Percentiles rank a stretch among this genome's conserved stretches.
phyloP scores from a whole-genome alignment of 2,113 vertebrate genomes.

The Oncorhynchus mykiss region DNA sequence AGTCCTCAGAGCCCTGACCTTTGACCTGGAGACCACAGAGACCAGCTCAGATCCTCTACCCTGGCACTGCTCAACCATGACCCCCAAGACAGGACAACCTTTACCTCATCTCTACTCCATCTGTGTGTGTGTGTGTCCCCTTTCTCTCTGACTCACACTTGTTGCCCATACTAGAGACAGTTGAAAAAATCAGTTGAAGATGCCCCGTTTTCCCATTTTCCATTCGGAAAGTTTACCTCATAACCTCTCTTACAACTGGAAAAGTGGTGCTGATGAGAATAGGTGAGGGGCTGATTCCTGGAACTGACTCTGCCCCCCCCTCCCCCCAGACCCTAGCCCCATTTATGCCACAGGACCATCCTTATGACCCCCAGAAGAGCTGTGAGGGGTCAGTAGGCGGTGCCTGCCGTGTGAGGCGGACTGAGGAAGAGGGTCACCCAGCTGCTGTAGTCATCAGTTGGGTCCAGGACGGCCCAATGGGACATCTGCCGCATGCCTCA shows the following conservation, averaged over 20 bases:
- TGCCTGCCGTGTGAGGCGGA: conserved; percentile 8
- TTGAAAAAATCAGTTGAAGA: conserved; percentile 6
- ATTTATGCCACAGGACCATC: background rate
- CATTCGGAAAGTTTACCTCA: conserved; percentile 47
- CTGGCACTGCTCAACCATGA: background rate
- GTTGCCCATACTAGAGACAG: background rate
- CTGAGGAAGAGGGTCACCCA: conserved; percentile 36
- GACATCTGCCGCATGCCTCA: conserved; percentile 19
- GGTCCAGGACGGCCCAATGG: background rate
- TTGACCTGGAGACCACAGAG: conserved; percentile 12
- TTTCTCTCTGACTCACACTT: background rate
- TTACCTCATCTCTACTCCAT: background rate
- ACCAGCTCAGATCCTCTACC: conserved; percentile 5
- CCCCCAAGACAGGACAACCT: background rate
- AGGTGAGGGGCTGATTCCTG: conserved; percentile 36
- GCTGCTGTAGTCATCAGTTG: conserved; percentile 32
- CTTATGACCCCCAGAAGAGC: conserved; percentile 10
- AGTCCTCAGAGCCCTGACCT: conserved; percentile 33
- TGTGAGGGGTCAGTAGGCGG: background rate
- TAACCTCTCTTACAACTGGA: conserved; percentile 41
- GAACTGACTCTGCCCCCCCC: conserved; percentile 6
- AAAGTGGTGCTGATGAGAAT: conserved; percentile 36
- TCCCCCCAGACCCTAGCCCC: conserved; percentile 10
- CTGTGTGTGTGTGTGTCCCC: background rate
- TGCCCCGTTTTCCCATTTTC: conserved; percentile 6